Evolutionary conservation across 2,113 vertebrate species (phyloP).

Genomic region (Rhineura floridana): DNA sequence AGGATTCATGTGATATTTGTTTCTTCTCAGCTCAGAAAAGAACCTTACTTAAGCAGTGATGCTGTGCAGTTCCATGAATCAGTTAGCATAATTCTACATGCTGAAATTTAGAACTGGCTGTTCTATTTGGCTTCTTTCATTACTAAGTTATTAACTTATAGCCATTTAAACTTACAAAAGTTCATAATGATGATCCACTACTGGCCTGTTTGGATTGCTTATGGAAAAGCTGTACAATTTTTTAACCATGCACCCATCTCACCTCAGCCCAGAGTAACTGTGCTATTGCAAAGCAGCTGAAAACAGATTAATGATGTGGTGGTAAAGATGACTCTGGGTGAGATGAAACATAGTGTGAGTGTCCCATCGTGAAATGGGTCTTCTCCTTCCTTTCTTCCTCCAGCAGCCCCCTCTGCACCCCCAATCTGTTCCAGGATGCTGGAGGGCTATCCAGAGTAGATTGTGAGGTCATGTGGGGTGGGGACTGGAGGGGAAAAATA

Average conservation of each 20-base stretch:
- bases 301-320: not conserved
- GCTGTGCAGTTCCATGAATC: not conserved
- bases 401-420: not conserved
- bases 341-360: no score
- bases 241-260: not conserved
- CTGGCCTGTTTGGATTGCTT: not conserved
- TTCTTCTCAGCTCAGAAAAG: not conserved
- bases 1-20: conserved; percentile 7
- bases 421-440: no score
- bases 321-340: not conserved
- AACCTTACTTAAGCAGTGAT: not conserved
- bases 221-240: not conserved
- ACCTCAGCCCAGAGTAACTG: not conserved
- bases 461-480: no score
- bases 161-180: not conserved
- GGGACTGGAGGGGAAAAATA: no score
- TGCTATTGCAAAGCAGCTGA: not conserved
- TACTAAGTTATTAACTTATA: not conserved
- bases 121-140: not conserved
- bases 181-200: not conserved
- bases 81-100: not conserved
- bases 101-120: not conserved
- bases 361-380: not conserved
- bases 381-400: not conserved
- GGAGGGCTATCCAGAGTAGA: no score